These are phyloP conservation scores for Polyommatus icarus DNA, from an alignment of 2,888 invertebrate genomes.

Conservation along the genomic window DNA sequence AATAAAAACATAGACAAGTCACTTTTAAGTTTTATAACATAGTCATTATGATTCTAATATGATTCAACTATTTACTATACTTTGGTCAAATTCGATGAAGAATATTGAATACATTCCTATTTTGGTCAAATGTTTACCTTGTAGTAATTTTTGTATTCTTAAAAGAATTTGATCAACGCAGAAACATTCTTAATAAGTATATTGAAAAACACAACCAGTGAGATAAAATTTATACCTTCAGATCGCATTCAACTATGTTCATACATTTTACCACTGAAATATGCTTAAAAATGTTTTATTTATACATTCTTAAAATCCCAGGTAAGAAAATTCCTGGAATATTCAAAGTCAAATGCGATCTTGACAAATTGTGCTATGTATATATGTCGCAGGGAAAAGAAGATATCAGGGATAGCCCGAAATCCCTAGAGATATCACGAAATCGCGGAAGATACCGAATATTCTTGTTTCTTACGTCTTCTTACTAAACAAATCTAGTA, in stretches of 20 bases:
- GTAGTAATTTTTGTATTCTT: neutral
- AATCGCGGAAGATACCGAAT: too few species aligned
- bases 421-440: too few species aligned
- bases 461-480: too few species aligned
- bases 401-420: too few species aligned
- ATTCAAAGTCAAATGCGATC: neutral
- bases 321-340: neutral
- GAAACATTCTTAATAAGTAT: neutral
- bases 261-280: neutral
- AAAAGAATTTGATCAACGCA: neutral
- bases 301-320: neutral
- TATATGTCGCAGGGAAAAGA: too few species aligned
- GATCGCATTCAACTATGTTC: neutral
- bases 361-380: slow-evolving; percentile 24
- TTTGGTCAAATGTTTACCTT: neutral
- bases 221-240: slow-evolving; percentile 9
- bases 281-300: neutral
- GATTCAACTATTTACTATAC: neutral
- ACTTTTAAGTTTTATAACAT: neutral
- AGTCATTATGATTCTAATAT: neutral
- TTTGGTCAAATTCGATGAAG: neutral
- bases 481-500: too few species aligned
- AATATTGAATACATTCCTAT: neutral
- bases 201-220: slow-evolving; percentile 27
- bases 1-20: neutral